Conservation (phyloP, 53 echinoderm and acorn worm species). For the Hippasteria phrygiana region DNA sequence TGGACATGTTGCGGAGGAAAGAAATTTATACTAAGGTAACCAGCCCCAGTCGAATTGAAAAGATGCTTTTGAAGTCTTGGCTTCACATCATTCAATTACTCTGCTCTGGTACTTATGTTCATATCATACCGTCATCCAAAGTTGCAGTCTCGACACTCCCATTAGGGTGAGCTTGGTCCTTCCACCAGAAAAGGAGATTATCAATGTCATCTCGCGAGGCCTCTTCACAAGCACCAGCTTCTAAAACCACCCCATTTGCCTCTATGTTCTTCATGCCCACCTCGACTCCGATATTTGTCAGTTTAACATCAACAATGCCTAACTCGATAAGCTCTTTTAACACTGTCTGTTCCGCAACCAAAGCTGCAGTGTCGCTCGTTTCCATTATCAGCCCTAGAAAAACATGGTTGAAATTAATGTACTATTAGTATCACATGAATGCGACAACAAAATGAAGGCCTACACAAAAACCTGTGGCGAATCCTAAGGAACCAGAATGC, state of each 20-base stretch:
- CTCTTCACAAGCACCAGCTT: neutral
- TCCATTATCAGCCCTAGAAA: slow-evolving; percentile 57
- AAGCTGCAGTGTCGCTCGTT: slow-evolving; percentile 11
- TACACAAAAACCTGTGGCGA: neutral
- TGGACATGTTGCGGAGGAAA: neutral
- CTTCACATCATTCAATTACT: slow-evolving; percentile 2
- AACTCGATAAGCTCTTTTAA: slow-evolving; percentile 55
- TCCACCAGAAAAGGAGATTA: slow-evolving; percentile 39
- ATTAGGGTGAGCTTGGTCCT: slow-evolving; percentile 14
- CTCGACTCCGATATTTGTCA: slow-evolving; percentile 48
- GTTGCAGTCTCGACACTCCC: slow-evolving; percentile 22
- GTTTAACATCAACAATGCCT: slow-evolving; percentile 53
- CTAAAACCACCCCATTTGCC: slow-evolving; percentile 41
- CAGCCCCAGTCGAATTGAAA: slow-evolving; percentile 18
- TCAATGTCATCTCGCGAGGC: slow-evolving; percentile 12
- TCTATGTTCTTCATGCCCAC: slow-evolving; percentile 30
- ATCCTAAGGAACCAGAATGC: neutral
- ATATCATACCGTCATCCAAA: slow-evolving; percentile 62
- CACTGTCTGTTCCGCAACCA: slow-evolving; percentile 29
- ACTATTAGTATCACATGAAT: slow-evolving; percentile 45
- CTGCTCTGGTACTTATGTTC: slow-evolving; percentile 8
- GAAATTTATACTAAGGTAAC: neutral
- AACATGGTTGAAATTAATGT: slow-evolving; percentile 37
- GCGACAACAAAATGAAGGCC: neutral
- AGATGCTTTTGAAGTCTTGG: neutral